phyloP scores from a whole-genome alignment of 2,113 vertebrate species.

The Ardeotis arabs region DNA sequence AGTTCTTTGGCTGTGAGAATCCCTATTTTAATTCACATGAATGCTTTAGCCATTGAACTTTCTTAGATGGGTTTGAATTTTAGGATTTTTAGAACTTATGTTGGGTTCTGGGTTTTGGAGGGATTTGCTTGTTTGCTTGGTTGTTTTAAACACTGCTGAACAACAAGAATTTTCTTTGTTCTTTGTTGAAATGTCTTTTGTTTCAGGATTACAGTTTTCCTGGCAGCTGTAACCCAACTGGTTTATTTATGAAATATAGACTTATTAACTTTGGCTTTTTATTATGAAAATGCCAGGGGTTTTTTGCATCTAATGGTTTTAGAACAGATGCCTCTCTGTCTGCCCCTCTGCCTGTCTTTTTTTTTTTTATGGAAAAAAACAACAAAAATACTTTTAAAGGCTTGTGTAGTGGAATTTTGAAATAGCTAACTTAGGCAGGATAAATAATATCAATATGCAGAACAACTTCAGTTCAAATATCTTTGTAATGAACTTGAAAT shows the following conservation, averaged over 20 bases:
- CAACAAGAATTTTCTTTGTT: background rate
- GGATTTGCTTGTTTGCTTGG: background rate
- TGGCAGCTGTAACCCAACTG: background rate
- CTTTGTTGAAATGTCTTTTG: background rate
- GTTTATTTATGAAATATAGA: background rate
- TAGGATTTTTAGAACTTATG: background rate
- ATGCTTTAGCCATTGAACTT: background rate
- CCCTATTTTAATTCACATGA: background rate
- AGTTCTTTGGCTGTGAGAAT: background rate
- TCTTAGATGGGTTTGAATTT: background rate
- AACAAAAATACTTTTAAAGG: background rate
- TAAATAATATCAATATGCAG: background rate
- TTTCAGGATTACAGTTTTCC: background rate
- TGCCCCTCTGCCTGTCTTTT: background rate
- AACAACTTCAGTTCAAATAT: background rate
- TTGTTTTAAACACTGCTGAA: background rate
- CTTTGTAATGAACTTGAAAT: constrained; percentile 32
- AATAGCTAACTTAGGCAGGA: background rate
- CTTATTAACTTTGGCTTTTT: background rate
- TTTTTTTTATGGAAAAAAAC: background rate
- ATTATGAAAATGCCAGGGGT: background rate
- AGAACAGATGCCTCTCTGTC: background rate
- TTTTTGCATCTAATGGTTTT: background rate
- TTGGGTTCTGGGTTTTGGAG: rapidly evolving
- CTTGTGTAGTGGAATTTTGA: background rate